Conservation (phyloP, 2,113 vertebrate species). For the Silurus glanis region DNA sequence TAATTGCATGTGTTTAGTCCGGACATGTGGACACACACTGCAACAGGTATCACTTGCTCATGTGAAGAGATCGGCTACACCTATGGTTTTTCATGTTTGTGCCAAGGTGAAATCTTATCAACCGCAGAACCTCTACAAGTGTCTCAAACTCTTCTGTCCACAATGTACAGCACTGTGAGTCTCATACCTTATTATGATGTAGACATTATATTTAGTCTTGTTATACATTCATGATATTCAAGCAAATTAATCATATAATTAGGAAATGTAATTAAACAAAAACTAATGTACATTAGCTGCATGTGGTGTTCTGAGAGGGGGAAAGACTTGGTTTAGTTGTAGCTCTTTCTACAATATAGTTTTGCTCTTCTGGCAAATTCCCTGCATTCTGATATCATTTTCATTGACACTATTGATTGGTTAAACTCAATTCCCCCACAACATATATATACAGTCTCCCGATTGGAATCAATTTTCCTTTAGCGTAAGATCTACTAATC, state of each 20-base stretch:
- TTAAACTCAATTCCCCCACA: background rate
- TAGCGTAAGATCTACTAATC: background rate
- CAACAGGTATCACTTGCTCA: conserved; percentile 70
- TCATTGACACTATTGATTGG: background rate
- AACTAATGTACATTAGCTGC: background rate
- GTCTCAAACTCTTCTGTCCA: conserved; percentile 88
- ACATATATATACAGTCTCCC: background rate
- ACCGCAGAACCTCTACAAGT: conserved; percentile 80
- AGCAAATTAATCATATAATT: background rate
- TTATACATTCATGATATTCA: background rate
- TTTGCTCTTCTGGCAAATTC: background rate
- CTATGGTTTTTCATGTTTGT: conserved; percentile 76
- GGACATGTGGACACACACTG: conserved; percentile 76
- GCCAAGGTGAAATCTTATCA: conserved; percentile 81
- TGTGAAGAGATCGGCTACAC: conserved; percentile 69
- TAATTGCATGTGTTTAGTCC: conserved; percentile 66
- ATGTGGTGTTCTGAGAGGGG: background rate
- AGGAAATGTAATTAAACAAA: background rate
- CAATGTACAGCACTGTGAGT: conserved; percentile 86
- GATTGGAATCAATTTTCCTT: background rate
- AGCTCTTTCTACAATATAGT: background rate
- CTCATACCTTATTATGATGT: background rate
- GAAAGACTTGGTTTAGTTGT: background rate
- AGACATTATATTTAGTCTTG: background rate
- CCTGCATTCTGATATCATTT: background rate